Conservation (phyloP, 2,888 invertebrate genomes). For the Acronicta leporina region DNA sequence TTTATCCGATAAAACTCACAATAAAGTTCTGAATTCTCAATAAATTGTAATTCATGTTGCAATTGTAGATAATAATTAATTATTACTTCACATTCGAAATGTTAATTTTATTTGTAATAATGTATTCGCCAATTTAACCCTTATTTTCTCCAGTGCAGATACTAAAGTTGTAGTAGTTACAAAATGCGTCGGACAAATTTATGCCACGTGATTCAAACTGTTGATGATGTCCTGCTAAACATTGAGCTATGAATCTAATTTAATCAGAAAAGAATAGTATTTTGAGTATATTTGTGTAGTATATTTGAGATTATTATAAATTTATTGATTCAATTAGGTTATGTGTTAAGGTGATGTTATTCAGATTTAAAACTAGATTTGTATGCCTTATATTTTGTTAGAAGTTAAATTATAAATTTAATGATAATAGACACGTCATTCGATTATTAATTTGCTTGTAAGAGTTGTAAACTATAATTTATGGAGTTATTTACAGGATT, state of each 20-base stretch:
- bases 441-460: neutral
- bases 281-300: neutral
- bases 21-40: neutral
- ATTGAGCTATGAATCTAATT: neutral
- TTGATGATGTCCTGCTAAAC: constrained; percentile 17
- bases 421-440: too few relatives aligned
- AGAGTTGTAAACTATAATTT: neutral
- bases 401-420: too few relatives aligned
- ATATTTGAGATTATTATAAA: neutral
- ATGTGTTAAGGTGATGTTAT: neutral
- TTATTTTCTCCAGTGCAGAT: neutral
- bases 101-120: neutral
- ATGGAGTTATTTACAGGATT: too few relatives aligned
- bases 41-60: constrained; percentile 29
- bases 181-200: constrained; percentile 25
- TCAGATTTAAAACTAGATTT: too few relatives aligned
- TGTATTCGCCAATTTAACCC: neutral
- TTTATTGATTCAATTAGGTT: neutral
- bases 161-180: neutral
- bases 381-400: too few relatives aligned
- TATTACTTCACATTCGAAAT: constrained; percentile 4
- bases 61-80: constrained; percentile 12
- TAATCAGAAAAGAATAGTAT: neutral
- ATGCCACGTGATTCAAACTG: constrained; percentile 38
- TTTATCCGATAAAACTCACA: too few relatives aligned